Evolutionary conservation across 2,888 invertebrate species (phyloP).

Genomic region (Plemyria rubiginata): DNA sequence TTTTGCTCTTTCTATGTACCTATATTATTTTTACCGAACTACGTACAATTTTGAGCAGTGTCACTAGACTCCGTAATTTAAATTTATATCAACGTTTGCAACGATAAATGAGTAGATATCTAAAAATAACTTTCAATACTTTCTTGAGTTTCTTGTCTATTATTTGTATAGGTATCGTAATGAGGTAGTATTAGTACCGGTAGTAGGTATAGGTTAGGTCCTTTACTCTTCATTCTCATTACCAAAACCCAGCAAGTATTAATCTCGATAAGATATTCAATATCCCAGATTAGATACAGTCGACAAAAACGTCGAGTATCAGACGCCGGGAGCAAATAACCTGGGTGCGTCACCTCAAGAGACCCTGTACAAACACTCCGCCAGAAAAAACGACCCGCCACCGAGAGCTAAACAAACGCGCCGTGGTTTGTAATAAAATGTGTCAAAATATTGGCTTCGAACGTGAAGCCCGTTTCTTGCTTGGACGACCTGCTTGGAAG

Average conservation of each 20-base stretch:
- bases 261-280: slow-evolving; percentile 11
- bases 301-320: slow-evolving; percentile 23
- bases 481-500: background rate
- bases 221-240: no score
- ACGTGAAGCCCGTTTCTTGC: background rate
- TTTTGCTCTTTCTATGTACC: no score
- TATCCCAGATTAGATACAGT: slow-evolving; percentile 8
- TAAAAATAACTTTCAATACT: no score
- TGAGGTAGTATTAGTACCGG: no score
- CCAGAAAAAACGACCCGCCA: slow-evolving; percentile 26
- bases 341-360: slow-evolving; percentile 36
- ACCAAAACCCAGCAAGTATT: background rate
- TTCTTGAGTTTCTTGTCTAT: no score
- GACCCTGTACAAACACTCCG: slow-evolving; percentile 36
- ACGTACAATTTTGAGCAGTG: no score
- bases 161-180: no score
- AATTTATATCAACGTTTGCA: no score
- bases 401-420: slow-evolving; percentile 23
- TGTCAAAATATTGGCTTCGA: slow-evolving; percentile 13
- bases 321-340: slow-evolving; percentile 33
- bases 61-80: no score
- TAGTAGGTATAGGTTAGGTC: no score
- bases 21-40: no score
- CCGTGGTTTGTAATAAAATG: slow-evolving; percentile 23
- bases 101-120: no score